phyloP scores from a whole-genome alignment of 2,797 vertebrate species.

The Pampus argenteus region DNA sequence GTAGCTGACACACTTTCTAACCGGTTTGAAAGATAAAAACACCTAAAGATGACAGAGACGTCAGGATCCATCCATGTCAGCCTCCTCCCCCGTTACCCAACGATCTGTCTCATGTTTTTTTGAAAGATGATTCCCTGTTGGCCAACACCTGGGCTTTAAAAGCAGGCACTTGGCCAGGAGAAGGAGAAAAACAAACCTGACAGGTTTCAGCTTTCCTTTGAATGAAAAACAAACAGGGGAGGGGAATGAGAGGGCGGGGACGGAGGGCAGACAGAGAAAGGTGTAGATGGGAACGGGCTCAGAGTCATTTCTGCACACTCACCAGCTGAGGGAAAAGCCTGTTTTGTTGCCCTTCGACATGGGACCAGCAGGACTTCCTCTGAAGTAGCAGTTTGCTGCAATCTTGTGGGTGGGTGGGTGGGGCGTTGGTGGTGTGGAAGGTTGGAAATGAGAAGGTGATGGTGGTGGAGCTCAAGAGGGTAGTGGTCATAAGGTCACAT shows the following conservation, averaged over 20 bases:
- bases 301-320: conserved; percentile 21
- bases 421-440: not conserved
- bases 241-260: conserved; percentile 14
- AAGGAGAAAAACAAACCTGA: conserved; percentile 63
- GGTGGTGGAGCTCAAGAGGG: conserved; percentile 17
- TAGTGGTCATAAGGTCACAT: conserved; percentile 51
- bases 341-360: conserved; percentile 70
- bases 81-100: conserved; percentile 15
- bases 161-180: conserved; percentile 56
- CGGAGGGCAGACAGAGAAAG: conserved; percentile 14
- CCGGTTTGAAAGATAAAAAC: conserved; percentile 53
- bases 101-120: conserved; percentile 63
- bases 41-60: conserved; percentile 6
- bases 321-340: conserved; percentile 55
- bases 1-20: conserved; percentile 35
- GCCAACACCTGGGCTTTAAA: conserved; percentile 68
- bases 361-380: conserved; percentile 65
- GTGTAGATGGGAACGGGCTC: conserved; percentile 17
- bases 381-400: conserved; percentile 78
- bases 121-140: conserved; percentile 68
- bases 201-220: conserved; percentile 66
- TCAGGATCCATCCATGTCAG: not conserved
- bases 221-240: conserved; percentile 53
- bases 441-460: conserved; percentile 2
- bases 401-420: conserved; percentile 46